Evolutionary conservation across 2,888 invertebrate species (phyloP), one percentile per base, ranked within the genome.

Genomic region (Corbicula japonica): DNA sequence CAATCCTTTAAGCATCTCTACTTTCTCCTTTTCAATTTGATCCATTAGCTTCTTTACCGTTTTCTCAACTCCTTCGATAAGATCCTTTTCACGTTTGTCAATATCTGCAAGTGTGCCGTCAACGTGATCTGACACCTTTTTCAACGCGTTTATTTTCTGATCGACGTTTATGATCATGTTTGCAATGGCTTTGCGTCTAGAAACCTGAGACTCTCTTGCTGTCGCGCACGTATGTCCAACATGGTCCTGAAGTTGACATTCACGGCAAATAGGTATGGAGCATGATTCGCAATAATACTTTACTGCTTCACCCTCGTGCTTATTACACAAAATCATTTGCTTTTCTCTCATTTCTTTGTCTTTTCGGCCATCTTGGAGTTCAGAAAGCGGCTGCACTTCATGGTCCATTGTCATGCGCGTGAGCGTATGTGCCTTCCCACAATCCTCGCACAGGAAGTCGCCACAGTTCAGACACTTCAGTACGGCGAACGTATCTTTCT

Each of bases 331-430:
- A 63, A 86, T 83, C 21, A 56, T 54, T 52, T 81, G 79, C 34
- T 81, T 79, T 15, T 83, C 60, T 50, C 84, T 41, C 26, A 86
- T 84, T 4, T 77, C 77, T 15, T 61, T 61, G 35, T 86, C 84
- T 15, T 81, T 77, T 21, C 56, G 44, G 10, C 86, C 86, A 38
- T 70, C 74, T 6, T 73, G 70, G 12, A 86, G 65, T 3, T 85
- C 84, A 38, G 79, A 73, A 18, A 84, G 73, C 26, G 83, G 75
- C 30, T 63, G 63, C 0, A 86, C 84, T 10, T 71, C 52, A 50
- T 86, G 86, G 2, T 76, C 76, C 54, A 86, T 76, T 3, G 86
- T 86, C 73, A 83, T 72, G 12, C 86, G 77, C 28, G 86, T 86
- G 6, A 80, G 62, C 2, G 76, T 83, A 56, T 86, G 86, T 30